Base-by-base conservation (phyloP, 2,888 invertebrate species). In the Pheosia tremula region DNA sequence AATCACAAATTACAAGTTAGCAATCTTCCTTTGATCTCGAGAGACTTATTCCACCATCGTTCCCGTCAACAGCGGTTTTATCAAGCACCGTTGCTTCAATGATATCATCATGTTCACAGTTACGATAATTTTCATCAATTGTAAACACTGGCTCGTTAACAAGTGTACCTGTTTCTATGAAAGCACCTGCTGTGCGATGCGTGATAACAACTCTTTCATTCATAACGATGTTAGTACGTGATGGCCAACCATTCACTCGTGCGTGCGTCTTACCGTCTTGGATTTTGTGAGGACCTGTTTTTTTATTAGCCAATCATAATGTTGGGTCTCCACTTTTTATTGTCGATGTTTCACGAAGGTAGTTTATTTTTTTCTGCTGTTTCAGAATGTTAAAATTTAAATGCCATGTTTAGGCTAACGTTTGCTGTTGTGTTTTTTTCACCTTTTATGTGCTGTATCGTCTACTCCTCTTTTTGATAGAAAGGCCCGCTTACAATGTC, bases 111-210 rank as follows among this genome's bases (percentile, higher is more conserved):
- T 59, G 49, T 58, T 68, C 60, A 62, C 66, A 63, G 61, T 64
- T 62, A 63, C 60, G 64, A 69, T 71, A 67, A 71, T 63, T 67
- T 59, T 69, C 72, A 66, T 77, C 72, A 74, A 71, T 68, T 60
- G 58, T 67, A 61, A 66, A 65, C 68, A 68, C 56, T 9, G 60
- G 66, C 77, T 81, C 71, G 80, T 82, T 80, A 79, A 68, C 63
- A 55, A 56, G 37, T 57, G 63, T 62, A 60, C 79, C 78, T 78
- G 72, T 79, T 82, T 81, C 82, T 80, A 78, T 78, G 82, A 83
- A 85, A 78, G 83, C 86, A 87, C 87, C 87, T 89, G 88, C 84
- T 79, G 82, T 78, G 84, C 78, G 89, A 88, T 87, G 77, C 49
- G 62, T 80, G 88, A 88, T 89, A 89, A 83, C 79, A 77, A 69